Percentiles rank a stretch among this genome's conserved stretches.
phyloP scores from a whole-genome alignment of 2,797 vertebrate genomes.

The Lemur catta region DNA sequence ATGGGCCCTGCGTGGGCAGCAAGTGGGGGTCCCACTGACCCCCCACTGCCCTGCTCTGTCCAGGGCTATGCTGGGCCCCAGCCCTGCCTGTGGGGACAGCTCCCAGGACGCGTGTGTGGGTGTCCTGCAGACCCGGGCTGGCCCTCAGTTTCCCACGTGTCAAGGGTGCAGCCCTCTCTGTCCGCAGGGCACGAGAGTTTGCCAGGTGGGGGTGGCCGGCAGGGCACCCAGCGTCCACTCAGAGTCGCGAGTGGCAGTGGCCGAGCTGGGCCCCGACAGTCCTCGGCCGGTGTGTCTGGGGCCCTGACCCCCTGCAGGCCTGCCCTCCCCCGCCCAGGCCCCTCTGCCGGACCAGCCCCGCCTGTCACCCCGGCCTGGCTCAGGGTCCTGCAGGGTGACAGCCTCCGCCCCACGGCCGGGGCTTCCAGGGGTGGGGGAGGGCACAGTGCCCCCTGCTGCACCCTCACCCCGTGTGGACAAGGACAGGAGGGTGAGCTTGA shows the following conservation, averaged over 20 bases:
- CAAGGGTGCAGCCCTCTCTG: rapidly evolving
- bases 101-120: neutral
- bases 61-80: neutral
- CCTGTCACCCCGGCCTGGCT: too few species aligned
- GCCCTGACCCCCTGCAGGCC: neutral
- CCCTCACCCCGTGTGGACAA: too few species aligned
- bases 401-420: neutral
- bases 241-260: too few species aligned
- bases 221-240: neutral
- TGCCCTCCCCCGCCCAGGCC: neutral
- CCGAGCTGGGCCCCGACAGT: neutral
- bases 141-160: neutral
- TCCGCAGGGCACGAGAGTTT: neutral
- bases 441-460: rapidly evolving
- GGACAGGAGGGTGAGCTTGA: too few species aligned
- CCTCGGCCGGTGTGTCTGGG: too few species aligned
- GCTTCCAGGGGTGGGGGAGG: neutral
- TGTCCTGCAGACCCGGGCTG: too few species aligned
- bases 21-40: neutral
- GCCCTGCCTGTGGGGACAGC: neutral
- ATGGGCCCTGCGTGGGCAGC: neutral
- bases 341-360: neutral
- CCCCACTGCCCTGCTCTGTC: neutral
- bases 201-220: too few species aligned
- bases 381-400: neutral